Evolutionary conservation across 2,888 invertebrate genomes (phyloP), one percentile per base, ranked within the genome.

Genomic region (Leucoptera coffeella): DNA sequence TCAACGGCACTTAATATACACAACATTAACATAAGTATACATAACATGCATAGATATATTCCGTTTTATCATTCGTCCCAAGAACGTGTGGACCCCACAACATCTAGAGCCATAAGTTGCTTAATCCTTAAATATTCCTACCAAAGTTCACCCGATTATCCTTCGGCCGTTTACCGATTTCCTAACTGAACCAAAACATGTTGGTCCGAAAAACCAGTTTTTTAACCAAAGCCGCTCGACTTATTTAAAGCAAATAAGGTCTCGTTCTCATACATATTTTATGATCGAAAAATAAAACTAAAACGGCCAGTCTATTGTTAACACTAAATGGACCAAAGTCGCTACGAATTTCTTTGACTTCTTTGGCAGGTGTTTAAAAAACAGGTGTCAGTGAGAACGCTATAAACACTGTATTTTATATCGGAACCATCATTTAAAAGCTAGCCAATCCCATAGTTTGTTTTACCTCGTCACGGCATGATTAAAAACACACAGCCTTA

Each of bases 381-480:
- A 57, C 60, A 61, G 59, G 59, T 61, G 60, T 49, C 42, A 38
- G 38, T 37, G 41, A 7, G 28, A 40, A 47, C 47, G 50, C 52
- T 53, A 41, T 41, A 39, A 29, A 15, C 21, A 21, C 28, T 32
- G 36, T 37, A 32, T 36, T 39, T 42, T 33, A 36, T 32, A 9
- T 9, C 6, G 17, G 17, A 17, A 17, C 17, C 9, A 17, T 17
- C 9, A 17, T 17, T 17, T 7, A 17, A 17, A 17, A n/a, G n/a
- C n/a, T 17, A 17, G 6, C 6, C 17, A 17, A 9, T 17, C n/a
- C n/a, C 36, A 37, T 45, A 65, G 65, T 65, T 65, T 67, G 69
- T 69, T 67, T 61, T 49, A 55, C 47, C 48, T 46, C 50, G 67
- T 60, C 57, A 64, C 59, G 64, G 56, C 54, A 39, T 46, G 50